Base-by-base conservation (phyloP, 1,140 invertebrate genomes). In the Drosophila subobscura region DNA sequence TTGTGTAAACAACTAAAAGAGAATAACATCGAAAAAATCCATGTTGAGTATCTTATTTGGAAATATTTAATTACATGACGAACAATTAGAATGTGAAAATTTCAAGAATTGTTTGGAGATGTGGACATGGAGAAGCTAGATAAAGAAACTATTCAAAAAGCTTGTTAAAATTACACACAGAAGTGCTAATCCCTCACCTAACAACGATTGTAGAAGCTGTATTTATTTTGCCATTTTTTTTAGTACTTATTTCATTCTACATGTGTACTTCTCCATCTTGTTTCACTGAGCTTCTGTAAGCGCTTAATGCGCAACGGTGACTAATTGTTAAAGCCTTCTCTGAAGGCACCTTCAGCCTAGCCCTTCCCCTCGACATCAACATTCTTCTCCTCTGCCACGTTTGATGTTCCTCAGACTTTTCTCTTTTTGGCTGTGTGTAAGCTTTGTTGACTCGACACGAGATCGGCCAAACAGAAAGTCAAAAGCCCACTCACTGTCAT, bases 251-350 rank as follows among this genome's bases (percentile, higher is more conserved):
- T 23, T 5, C 23, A 51, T 61, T 57, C 47, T 20, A 20, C 47
- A 57, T 77, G 16, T 20, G 16, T 20, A 20, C 16, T 58, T 53
- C 27, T 27, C 66, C 46, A 41, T 37, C 41, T 29, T 47, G 33
- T 72, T 65, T 29, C 29, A 2, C n/a, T 57, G 41, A 57, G 57
- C 41, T 64, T 58, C 37, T 47, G 5, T 49, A 45, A 65, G 49
- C 55, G 37, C 58, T 57, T 61, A 72, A 73, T 63, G 56, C 37
- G 45, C 72, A 80, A 77, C 81, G 80, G 53, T 85, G 81, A 85
- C 80, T 85, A 85, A 86, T 81, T 86, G 73, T 81, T 58, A 22
- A 77, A 64, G 45, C 67, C 67, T 47, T 37, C 64, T 59, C 47
- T 46, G 14, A 14, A 58, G 25, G 47, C 59, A 33, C 7, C 33